phyloP scores from a whole-genome alignment of 2,888 invertebrate genomes.

The Folsomia candida region DNA sequence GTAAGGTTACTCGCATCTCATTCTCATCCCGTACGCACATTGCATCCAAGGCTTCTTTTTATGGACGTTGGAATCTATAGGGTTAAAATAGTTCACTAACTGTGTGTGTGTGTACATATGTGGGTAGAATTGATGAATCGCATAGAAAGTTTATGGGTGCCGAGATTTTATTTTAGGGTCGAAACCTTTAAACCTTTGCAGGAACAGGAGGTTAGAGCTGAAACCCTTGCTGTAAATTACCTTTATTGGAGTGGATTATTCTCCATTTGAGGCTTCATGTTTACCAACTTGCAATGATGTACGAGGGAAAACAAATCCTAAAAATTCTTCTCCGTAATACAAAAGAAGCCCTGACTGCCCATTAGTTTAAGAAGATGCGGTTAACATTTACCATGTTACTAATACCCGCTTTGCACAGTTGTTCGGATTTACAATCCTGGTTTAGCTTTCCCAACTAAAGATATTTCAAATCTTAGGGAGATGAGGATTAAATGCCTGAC shows the following conservation, averaged over 20 bases:
- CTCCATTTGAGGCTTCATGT: constrained; percentile 15
- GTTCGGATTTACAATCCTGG: not conserved
- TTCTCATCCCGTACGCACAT: no score
- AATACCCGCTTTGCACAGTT: not conserved
- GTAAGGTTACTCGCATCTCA: not conserved
- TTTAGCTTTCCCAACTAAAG: not conserved
- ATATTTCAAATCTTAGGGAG: not conserved
- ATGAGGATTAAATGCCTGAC: not conserved
- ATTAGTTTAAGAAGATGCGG: not conserved
- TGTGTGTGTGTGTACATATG: no score
- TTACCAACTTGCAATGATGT: constrained; percentile 14
- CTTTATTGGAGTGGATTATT: constrained; percentile 4
- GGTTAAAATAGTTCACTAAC: no score
- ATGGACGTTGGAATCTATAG: no score
- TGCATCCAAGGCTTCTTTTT: no score
- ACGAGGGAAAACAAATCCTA: constrained; percentile 17
- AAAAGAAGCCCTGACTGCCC: not conserved
- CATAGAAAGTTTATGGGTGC: not conserved
- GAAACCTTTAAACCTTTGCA: not conserved
- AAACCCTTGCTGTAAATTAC: constrained; percentile 12
- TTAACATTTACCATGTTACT: not conserved
- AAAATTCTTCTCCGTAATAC: constrained; percentile 13
- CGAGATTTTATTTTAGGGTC: not conserved
- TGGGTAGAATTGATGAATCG: not conserved
- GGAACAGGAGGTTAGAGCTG: not conserved